Conservation (phyloP, 2,888 invertebrate species). For the Lasioglossum oenotherae region DNA sequence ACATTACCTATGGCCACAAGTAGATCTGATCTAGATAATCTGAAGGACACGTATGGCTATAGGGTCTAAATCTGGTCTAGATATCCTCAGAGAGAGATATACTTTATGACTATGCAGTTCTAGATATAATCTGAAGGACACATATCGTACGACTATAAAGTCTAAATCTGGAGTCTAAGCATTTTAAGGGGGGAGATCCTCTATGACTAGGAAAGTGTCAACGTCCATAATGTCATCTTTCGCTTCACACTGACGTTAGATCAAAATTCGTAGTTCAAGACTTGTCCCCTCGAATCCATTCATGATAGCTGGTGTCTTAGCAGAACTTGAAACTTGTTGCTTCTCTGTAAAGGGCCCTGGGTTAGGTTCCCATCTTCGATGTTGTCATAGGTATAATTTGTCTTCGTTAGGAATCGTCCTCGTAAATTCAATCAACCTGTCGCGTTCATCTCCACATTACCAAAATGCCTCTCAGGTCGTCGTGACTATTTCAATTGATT, state of each 20-base stretch:
- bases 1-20: background rate
- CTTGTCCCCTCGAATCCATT: background rate
- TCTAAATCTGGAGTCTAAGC: background rate
- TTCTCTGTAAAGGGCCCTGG: background rate
- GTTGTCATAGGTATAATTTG: background rate
- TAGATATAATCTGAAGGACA: background rate
- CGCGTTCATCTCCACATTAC: background rate
- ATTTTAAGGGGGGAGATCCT: background rate
- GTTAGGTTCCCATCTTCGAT: background rate
- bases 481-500: conserved; percentile 1
- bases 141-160: background rate
- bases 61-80: background rate
- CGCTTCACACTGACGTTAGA: background rate
- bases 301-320: background rate
- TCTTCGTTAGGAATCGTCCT: background rate
- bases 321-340: background rate
- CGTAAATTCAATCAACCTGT: background rate
- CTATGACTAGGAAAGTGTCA: too few relatives aligned
- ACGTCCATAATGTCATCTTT: background rate
- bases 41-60: background rate
- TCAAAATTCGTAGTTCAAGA: background rate
- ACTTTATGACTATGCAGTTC: background rate
- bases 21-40: background rate
- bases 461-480: conserved; percentile 3
- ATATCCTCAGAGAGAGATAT: background rate